These are phyloP conservation scores for Aleiodes sp. DNA, from an alignment of 1,140 invertebrate species.

Conservation along the genomic window DNA sequence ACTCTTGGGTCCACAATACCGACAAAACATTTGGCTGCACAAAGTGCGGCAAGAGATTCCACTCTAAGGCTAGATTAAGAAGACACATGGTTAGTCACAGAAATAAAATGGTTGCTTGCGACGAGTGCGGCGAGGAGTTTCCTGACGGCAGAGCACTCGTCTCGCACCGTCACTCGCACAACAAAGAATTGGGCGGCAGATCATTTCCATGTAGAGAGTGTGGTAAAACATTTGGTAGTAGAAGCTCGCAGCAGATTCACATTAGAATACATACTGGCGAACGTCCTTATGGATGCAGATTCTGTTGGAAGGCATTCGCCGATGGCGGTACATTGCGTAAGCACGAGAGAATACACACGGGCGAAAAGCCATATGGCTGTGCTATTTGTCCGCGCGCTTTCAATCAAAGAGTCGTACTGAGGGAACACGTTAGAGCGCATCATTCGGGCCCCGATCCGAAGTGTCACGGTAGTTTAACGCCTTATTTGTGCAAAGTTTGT, in stretches of 20 bases:
- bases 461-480: conserved; percentile 65
- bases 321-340: conserved; percentile 96
- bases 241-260: conserved; percentile 93
- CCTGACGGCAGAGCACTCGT: conserved; percentile 75
- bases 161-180: conserved; percentile 76
- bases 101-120: conserved; percentile 75
- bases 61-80: conserved; percentile 72
- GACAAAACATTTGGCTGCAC: conserved; percentile 70
- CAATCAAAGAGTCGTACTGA: conserved; percentile 82
- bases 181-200: conserved; percentile 69
- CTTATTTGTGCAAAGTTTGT: conserved; percentile 81
- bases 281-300: conserved; percentile 91
- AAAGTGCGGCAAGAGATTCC: conserved; percentile 75
- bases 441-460: conserved; percentile 80
- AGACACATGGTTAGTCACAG: conserved; percentile 76
- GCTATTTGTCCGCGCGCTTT: conserved; percentile 90
- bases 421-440: conserved; percentile 84
- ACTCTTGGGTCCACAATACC: conserved; percentile 73
- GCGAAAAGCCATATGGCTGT: conserved; percentile 95
- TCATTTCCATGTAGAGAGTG: conserved; percentile 87
- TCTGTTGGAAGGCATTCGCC: conserved; percentile 98
- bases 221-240: conserved; percentile 84
- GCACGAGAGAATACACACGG: conserved; percentile 97
- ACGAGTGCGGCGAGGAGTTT: conserved; percentile 77
- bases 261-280: conserved; percentile 87